A percentile compares a stretch with the other conserved stretches of the same genome.
These are phyloP conservation scores for Aleiodes testaceus DNA, from an alignment of 2,888 invertebrate species.

Conservation along the genomic window DNA sequence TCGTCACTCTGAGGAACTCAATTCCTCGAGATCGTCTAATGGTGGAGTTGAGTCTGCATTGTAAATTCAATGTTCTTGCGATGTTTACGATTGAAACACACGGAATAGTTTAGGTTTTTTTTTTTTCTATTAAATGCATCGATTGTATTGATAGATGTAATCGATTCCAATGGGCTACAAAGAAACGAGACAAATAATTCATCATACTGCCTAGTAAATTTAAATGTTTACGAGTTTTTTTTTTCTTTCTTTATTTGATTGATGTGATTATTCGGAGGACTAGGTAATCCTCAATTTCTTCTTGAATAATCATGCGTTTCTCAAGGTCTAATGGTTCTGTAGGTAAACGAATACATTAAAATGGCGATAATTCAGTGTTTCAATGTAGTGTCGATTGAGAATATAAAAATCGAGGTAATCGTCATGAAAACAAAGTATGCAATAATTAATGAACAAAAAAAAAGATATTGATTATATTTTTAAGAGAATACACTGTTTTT, in stretches of 20 bases:
- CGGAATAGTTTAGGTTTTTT: background rate
- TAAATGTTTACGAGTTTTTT: background rate
- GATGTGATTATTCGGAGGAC: background rate
- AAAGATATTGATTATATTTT: slow-evolving; percentile 44
- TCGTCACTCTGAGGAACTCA: slow-evolving; percentile 68
- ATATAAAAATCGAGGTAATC: slow-evolving; percentile 1
- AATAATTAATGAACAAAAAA: slow-evolving; percentile 30
- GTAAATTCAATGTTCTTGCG: slow-evolving; percentile 49
- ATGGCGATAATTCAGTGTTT: slow-evolving; percentile 54
- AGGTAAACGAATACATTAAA: slow-evolving; percentile 32
- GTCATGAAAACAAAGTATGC: background rate
- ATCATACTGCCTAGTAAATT: slow-evolving; percentile 33
- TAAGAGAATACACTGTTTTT: slow-evolving; percentile 5
- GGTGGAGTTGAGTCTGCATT: slow-evolving; percentile 69
- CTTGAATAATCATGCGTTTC: background rate
- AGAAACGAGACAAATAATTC: slow-evolving; percentile 36
- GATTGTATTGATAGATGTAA: background rate
- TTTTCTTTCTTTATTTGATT: background rate
- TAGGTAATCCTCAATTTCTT: background rate
- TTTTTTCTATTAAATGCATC: background rate
- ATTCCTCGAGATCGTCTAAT: slow-evolving; percentile 64
- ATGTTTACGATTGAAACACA: background rate
- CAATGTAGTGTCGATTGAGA: slow-evolving; percentile 29
- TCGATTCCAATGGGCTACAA: slow-evolving; percentile 19
- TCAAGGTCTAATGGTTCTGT: slow-evolving; percentile 30